Base-by-base conservation (phyloP, 2,888 invertebrate genomes). In the Rhamnusium bicolor region DNA sequence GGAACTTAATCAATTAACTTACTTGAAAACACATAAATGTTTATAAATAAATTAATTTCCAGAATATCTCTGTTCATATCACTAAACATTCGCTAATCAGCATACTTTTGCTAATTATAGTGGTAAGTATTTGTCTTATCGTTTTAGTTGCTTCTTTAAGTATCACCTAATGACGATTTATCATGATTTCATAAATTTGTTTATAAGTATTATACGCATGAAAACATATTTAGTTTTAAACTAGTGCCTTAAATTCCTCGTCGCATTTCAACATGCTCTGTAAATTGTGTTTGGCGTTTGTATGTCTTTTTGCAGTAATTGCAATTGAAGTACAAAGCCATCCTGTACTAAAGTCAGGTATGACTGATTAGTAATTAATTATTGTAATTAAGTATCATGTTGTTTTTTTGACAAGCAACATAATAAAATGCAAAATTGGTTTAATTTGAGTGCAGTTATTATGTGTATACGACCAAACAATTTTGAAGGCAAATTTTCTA, bases 291-390 rank as follows among this genome's bases (percentile, higher is more conserved):
- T 49, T 63, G 24, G 27, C 51, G 27, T 51, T 49, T 16, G 29
- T 29, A 51, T 63, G 63, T 51, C 7, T 63, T 51, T 49, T 51
- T 49, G 63, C 63, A 16, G n/a, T n/a, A n/a, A 27, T 51, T 27
- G 21, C 27, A n/a, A 24, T 16, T 29, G 27, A 51, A 14, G 63
- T 63, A 7, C 27, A 51, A 27, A 63, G 27, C 27, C 49, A 63
- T 6, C 63, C 63, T 16, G 49, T 24, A 4, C 1, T 51, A 51
- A 29, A 8, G 49, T 51, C 63, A 63, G 63, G 63, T 63, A 63
- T 47, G 21, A 14, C 8, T 46, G n/a, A n/a, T n/a, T n/a, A n/a
- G n/a, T n/a, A n/a, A n/a, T n/a, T n/a, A n/a, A n/a, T n/a, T n/a
- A n/a, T n/a, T n/a, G n/a, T n/a, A n/a, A n/a, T n/a, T n/a, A n/a